Evolutionary conservation across 2,888 invertebrate genomes (phyloP).

Genomic region (Polymixis flavicincta): DNA sequence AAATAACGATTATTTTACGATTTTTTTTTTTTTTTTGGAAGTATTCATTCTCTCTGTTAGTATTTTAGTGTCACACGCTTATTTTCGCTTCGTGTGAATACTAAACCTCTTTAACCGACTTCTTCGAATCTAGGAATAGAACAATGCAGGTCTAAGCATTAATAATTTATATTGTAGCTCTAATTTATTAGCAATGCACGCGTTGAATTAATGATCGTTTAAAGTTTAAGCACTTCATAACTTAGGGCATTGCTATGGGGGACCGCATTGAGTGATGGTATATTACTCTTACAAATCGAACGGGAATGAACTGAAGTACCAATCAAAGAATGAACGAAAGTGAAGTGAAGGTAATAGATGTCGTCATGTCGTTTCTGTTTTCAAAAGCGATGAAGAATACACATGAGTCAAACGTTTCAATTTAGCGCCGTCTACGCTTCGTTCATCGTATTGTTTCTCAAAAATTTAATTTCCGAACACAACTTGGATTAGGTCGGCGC

Average conservation of each 20-base stretch:
- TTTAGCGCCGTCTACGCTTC: constrained; percentile 28
- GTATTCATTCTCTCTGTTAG: not conserved
- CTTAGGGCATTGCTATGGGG: constrained; percentile 17
- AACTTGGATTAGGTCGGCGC: constrained; percentile 39
- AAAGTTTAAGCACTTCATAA: constrained; percentile 37
- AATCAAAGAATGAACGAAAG: constrained; percentile 3
- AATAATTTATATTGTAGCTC: constrained; percentile 59
- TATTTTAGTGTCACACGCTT: constrained; percentile 27
- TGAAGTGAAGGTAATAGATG: not conserved
- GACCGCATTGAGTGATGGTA: constrained; percentile 4
- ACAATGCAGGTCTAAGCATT: constrained; percentile 57
- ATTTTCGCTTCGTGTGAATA: constrained; percentile 50
- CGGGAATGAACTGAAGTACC: constrained; percentile 9
- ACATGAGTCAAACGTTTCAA: constrained; percentile 44
- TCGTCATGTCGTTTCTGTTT: not conserved
- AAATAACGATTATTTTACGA: too few relatives aligned
- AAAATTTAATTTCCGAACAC: constrained; percentile 66
- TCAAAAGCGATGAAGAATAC: constrained; percentile 12
- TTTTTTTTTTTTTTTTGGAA: too few relatives aligned
- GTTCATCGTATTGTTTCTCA: constrained; percentile 49
- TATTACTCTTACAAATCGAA: constrained; percentile 8
- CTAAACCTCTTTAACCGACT: constrained; percentile 42
- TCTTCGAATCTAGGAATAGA: constrained; percentile 60
- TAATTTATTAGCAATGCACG: constrained; percentile 57
- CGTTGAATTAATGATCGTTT: constrained; percentile 54